Evolutionary conservation across 1,140 invertebrate species (phyloP).

Genomic region (Lamellibrachia luymesi): DNA sequence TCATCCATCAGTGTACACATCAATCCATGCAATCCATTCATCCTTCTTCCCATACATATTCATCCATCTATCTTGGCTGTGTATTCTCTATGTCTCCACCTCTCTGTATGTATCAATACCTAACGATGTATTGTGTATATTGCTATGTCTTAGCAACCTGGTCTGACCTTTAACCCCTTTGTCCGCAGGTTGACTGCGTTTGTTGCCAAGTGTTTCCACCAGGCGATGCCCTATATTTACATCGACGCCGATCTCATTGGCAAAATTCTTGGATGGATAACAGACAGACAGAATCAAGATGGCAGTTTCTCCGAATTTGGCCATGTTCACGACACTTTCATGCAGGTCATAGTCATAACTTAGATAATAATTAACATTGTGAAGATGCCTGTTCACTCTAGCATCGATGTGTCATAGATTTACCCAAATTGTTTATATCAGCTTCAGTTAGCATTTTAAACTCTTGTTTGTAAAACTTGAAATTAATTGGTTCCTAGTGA

Average conservation of each 20-base stretch:
- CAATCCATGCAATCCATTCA: background rate
- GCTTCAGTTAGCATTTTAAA: too few species aligned
- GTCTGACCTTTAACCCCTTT: background rate
- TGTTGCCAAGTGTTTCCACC: slow-evolving; percentile 80
- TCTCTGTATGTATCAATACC: too few species aligned
- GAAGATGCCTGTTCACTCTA: background rate
- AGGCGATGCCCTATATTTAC: slow-evolving; percentile 76
- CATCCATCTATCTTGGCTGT: background rate
- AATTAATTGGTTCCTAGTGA: background rate
- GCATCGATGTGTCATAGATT: too few species aligned
- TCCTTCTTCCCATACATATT: too few species aligned
- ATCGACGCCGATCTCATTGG: slow-evolving; percentile 63
- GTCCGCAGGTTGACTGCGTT: slow-evolving; percentile 80
- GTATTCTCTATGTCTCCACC: too few species aligned
- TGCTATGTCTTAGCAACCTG: background rate
- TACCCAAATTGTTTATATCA: too few species aligned
- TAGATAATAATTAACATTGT: background rate
- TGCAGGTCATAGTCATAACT: background rate
- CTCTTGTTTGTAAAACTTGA: too few species aligned
- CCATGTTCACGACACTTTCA: background rate
- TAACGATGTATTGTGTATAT: too few species aligned
- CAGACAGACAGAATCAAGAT: background rate
- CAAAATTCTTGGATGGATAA: background rate
- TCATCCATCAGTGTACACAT: background rate
- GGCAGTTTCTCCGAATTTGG: background rate